Percentiles rank a stretch among this genome's conserved stretches.
These are phyloP conservation scores for Hormiphora californensis DNA, from an alignment of 37 sponge, comb jelly and placozoan species.

Conservation along the genomic window DNA sequence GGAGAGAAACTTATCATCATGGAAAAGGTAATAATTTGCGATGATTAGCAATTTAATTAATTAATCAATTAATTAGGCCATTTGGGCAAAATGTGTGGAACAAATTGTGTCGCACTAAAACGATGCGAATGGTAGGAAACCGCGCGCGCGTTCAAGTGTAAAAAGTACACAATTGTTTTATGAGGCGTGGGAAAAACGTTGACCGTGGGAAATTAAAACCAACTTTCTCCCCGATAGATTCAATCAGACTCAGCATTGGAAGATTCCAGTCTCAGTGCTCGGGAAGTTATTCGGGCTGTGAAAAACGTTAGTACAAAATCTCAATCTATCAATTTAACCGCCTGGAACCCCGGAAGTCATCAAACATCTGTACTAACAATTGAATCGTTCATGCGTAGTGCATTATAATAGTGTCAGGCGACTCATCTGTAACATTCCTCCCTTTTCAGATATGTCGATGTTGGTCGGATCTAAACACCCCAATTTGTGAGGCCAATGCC, in stretches of 20 bases:
- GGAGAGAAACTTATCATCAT: constrained; percentile 43
- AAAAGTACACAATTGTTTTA: too few species aligned
- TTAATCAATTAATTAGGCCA: too few species aligned
- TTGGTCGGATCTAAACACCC: constrained; percentile 45
- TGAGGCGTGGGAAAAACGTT: too few species aligned
- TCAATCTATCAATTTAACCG: not conserved
- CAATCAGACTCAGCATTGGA: constrained; percentile 24
- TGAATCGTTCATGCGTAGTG: not conserved
- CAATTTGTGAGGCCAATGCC: not conserved
- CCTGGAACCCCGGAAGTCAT: not conserved
- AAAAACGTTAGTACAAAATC: not conserved
- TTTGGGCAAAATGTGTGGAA: too few species aligned
- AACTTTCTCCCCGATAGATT: too few species aligned
- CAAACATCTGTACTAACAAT: too few species aligned
- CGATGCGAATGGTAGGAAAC: too few species aligned
- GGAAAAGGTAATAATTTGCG: too few species aligned
- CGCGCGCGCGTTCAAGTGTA: too few species aligned
- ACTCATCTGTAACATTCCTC: not conserved
- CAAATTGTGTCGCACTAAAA: too few species aligned
- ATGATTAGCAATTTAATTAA: too few species aligned
- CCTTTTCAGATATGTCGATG: not conserved
- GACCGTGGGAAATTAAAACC: too few species aligned
- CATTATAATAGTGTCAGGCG: not conserved
- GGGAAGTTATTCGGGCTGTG: not conserved
- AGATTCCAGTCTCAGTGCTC: constrained; percentile 29